Evolutionary conservation across 2,888 invertebrate genomes (phyloP), one percentile per base, ranked within the genome.

Genomic region (Volucella zonaria): DNA sequence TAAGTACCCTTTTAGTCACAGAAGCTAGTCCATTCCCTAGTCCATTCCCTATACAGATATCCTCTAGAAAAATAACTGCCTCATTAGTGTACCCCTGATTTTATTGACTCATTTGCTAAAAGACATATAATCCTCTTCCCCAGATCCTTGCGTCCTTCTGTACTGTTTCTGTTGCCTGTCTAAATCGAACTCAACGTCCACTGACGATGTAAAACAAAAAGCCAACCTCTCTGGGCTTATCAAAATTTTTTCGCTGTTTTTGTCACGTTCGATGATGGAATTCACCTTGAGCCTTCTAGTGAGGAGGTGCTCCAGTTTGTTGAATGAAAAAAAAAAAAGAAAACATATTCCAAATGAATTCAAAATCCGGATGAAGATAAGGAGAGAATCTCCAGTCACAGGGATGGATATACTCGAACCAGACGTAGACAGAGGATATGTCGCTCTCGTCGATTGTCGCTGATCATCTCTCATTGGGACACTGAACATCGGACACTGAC

Each of bases 261-360:
- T 85, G 85, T 85, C 85, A 85, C 85, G 81, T 80, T 85, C 76
- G 81, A 81, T 85, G 85, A 85, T 85, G 85, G 85, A 85, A 85
- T 85, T 85, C 81, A 85, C 85, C 76, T 85, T 77, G 80, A 76
- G 76, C 70, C 66, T 31, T 38, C 8, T 11, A 2, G 11, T 23
- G 42, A 11, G 9, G 64, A 10, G 40, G 15, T n/a, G 15, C 9
- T 31, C 15, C 58, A 9, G 59, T 67, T 74, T 31, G 31, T 31
- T 31, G 4, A 6, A 31, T 31, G 4, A 31, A 31, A 62, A 18
- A 51, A 47, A 40, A 51, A 47, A 40, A 47, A 47, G 18, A 68
- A 6, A 31, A 31, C 6, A 6, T 6, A 31, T 31, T 71, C 76
- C 73, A 81, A 85, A 85, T 85, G 81, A 85, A 85, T 77, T 85